Evolutionary conservation across 1,140 invertebrate species (phyloP), one percentile per base, ranked within the genome.

Genomic region (Drosophila erecta): DNA sequence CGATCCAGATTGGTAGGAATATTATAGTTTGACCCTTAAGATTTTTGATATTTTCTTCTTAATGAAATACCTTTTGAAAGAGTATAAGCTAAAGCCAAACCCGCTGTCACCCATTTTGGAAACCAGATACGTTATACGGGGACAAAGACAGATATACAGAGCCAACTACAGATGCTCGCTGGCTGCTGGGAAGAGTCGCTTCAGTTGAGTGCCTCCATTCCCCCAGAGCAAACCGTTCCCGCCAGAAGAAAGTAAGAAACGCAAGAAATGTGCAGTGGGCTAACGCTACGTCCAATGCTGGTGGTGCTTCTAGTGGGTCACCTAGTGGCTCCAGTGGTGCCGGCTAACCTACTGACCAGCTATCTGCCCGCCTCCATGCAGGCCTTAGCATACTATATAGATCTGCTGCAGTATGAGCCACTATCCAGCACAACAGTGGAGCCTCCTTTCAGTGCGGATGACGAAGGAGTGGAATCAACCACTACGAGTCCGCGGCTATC

Each of bases 301-400:
- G 43, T 60, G 38, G 33, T 44, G 24, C 10, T 81, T 27, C 20
- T 74, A 44, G 43, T 81, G 47, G 50, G 58, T 51, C 57, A 73
- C 11, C 51, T 69, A 40, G 41, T 61, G 43, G 67, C 61, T 38
- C 64, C 67, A 8, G 64, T 47, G 5, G 62, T 66, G 30, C 73
- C 86, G 24, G 90, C 79, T 7, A 84, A 83, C 61, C 69, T 92
- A 37, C 46, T 92, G 22, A 75, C 76, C 41, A 92, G 84, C 35
- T 92, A 92, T 69, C 67, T 92, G 61, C 90, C 92, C 40, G 83
- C 90, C 7, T 80, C 79, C 15, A 92, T 92, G 92, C 91, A 92
- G 65, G 91, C 91, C 8, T 49, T 92, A 51, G 91, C 91, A 49
- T 92, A 92, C 54, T 92, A 92, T 46, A 92, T 92, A n/a, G 92